A percentile compares a stretch with the other conserved stretches of the same genome.
These are phyloP conservation scores for Cartodere bifasciata DNA, from an alignment of 2,888 invertebrate genomes.

Conservation along the genomic window DNA sequence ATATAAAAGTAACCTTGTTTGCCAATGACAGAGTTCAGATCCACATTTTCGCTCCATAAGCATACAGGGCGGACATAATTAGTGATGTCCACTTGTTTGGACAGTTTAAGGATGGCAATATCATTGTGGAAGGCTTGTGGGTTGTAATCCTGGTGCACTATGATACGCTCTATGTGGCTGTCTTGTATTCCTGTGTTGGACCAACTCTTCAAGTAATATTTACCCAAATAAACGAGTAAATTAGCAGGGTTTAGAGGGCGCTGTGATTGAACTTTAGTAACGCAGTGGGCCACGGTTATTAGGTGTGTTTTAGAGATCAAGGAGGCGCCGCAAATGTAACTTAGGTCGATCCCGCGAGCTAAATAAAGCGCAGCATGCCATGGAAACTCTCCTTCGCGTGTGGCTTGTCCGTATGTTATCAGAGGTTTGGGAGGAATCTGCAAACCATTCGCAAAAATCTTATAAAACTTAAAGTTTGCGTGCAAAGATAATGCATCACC, in stretches of 20 bases:
- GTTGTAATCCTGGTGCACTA: constrained; percentile 28
- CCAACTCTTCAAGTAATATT: constrained; percentile 31
- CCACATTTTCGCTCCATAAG: constrained; percentile 25
- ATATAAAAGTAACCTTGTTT: constrained; percentile 24
- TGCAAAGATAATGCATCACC: too few species aligned
- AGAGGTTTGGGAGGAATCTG: constrained; percentile 37
- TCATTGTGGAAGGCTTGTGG: constrained; percentile 26
- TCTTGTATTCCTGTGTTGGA: constrained; percentile 31
- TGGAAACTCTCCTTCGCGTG: constrained; percentile 51
- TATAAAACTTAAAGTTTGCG: too few species aligned
- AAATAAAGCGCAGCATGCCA: constrained; percentile 56
- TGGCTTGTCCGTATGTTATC: constrained; percentile 45
- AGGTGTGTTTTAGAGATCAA: constrained; percentile 25
- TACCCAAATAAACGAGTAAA: constrained; percentile 21
- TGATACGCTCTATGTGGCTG: constrained; percentile 25
- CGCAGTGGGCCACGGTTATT: constrained; percentile 30
- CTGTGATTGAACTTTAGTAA: background rate
- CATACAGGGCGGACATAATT: constrained; percentile 31
- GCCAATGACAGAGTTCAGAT: constrained; percentile 20
- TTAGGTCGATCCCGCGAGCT: constrained; percentile 30
- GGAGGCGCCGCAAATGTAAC: constrained; percentile 30
- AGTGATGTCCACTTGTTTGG: constrained; percentile 23
- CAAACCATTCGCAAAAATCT: too few species aligned
- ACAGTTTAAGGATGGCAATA: constrained; percentile 28
- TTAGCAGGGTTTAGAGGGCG: background rate